phyloP scores from a whole-genome alignment of 2,888 invertebrate genomes.

The Dolichopus griseipennis region DNA sequence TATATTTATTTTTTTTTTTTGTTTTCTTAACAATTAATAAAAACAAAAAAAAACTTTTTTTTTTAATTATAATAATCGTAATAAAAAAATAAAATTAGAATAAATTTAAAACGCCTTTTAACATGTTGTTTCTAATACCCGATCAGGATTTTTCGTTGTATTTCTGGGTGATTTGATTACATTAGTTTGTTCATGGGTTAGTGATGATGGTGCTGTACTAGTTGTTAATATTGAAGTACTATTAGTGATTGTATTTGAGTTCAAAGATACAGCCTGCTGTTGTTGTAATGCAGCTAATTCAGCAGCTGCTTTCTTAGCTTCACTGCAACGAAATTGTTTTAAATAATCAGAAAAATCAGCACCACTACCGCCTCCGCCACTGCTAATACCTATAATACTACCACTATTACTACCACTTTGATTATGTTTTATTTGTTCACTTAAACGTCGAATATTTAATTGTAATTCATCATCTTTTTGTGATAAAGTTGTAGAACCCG shows the following conservation, averaged over 20 bases:
- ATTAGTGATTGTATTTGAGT: slow-evolving; percentile 15
- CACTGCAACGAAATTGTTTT: slow-evolving; percentile 28
- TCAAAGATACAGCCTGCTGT: neutral
- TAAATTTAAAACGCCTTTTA: neutral
- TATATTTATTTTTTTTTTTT: neutral
- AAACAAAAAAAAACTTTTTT: neutral
- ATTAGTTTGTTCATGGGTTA: neutral
- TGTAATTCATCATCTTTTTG: slow-evolving; percentile 36
- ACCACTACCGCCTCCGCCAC: slow-evolving; percentile 23
- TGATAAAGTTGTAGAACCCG: slow-evolving; percentile 28
- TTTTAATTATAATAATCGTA: neutral
- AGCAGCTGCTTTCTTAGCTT: slow-evolving; percentile 27
- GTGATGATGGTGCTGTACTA: slow-evolving; percentile 13
- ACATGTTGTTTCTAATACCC: slow-evolving; percentile 10
- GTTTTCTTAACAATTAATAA: neutral
- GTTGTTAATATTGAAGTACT: slow-evolving; percentile 5
- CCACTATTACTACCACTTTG: slow-evolving; percentile 22
- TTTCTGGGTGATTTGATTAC: slow-evolving; percentile 3
- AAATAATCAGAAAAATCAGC: slow-evolving; percentile 30
- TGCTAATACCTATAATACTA: slow-evolving; percentile 24
- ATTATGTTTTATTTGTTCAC: slow-evolving; percentile 34
- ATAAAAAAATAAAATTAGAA: neutral
- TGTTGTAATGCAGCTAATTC: slow-evolving; percentile 14
- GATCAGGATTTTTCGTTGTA: neutral
- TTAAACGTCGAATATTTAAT: slow-evolving; percentile 38